Evolutionary conservation across 2,113 vertebrate species (phyloP), one percentile per base, ranked within the genome.

Genomic region (Eulemur macaco): DNA sequence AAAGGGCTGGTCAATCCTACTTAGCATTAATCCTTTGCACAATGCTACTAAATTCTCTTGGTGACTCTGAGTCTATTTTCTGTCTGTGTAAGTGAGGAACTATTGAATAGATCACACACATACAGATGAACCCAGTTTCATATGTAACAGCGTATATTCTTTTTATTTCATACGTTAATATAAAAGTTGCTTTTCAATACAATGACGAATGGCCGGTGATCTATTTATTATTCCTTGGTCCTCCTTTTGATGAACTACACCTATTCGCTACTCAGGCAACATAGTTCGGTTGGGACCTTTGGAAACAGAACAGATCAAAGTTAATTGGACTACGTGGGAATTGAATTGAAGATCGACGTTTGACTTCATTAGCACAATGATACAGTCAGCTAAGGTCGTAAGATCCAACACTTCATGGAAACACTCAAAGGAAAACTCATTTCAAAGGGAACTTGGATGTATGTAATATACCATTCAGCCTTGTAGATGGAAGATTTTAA

Each of bases 291-390:
- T 92, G 90, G n/a, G 56, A 80, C 34, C 14, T 92, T 58, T 80
- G 52, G n/a, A 73, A 94, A 91, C 15, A 56, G 63, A 90, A 66
- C 13, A 94, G 73, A 93, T 76, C 23, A 96, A 76, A 96, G 60
- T 96, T 89, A 96, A 84, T 83, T 95, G 82, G 64, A 86, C 80
- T 94, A 52, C 34, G 27, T 92, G 92, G 92, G 82, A 93, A 94
- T 71, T 69, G 56, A 93, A 68, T 13, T 83, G 81, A 95, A 92
- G 84, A 87, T 82, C 25, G 52, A 29, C 71, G 42, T 95, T 92
- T 95, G 90, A 96, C 69, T 64, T 89, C 58, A 90, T 97, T 96
- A 97, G 39, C 20, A 87, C 27, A 64, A 39, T n/a, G 39, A 27
- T 68, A 68, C 20, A 52, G 52, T 85, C 52, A 90, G 93, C 39